Percentiles rank a stretch among this genome's conserved stretches.
Evolutionary conservation across 2,113 vertebrate species (phyloP).

Genomic region (Pluvianellus socialis): DNA sequence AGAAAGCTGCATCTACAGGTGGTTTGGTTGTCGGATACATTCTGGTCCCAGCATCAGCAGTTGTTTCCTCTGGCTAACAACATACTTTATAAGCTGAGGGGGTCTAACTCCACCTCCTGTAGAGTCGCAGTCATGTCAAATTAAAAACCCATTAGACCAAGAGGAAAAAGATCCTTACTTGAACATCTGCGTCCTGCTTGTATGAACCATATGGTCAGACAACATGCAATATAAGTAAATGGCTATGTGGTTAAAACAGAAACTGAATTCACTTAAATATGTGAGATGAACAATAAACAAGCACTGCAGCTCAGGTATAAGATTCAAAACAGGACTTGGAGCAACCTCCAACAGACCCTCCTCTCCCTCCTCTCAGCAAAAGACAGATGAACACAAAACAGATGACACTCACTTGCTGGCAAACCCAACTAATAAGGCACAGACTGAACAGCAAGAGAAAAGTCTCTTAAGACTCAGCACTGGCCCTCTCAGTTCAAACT

Average conservation of each 20-base stretch:
- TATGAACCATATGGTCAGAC: slow-evolving; percentile 15
- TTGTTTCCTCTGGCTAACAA: neutral
- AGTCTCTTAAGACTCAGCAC: neutral
- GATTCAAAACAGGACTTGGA: neutral
- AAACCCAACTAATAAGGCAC: neutral
- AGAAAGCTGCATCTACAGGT: neutral
- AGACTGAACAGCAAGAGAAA: neutral
- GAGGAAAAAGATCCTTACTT: neutral
- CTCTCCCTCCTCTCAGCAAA: neutral
- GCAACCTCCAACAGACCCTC: neutral
- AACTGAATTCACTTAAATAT: neutral
- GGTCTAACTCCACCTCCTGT: neutral
- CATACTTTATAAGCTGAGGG: neutral
- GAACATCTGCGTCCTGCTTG: neutral
- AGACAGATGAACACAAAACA: neutral
- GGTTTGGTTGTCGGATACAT: rapidly evolving
- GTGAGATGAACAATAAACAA: neutral
- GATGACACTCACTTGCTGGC: neutral
- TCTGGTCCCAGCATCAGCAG: neutral
- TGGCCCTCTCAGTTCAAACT: neutral
- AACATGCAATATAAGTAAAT: neutral
- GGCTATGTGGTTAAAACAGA: neutral
- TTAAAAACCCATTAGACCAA: slow-evolving; percentile 25
- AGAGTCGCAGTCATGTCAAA: neutral
- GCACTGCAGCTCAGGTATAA: neutral